Evolutionary conservation across 1,140 invertebrate species (phyloP).

Genomic region (Plectus sambesii): DNA sequence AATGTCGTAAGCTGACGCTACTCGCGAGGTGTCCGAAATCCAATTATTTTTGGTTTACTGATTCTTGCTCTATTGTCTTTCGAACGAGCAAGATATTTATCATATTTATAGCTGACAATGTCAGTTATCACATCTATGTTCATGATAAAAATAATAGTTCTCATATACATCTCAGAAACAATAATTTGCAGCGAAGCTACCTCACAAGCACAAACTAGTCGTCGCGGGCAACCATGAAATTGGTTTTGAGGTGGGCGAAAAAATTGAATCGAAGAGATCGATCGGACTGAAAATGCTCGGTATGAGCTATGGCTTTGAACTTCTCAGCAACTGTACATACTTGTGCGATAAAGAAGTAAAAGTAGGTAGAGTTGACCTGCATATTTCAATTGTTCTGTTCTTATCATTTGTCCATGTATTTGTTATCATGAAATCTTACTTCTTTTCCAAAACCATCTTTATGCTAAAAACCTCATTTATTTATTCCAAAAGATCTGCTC

Average conservation of each 20-base stretch:
- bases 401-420: no score
- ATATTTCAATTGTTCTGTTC: conserved; percentile 2
- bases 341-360: conserved; percentile 37
- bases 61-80: no score
- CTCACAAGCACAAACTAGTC: conserved; percentile 70
- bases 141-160: no score
- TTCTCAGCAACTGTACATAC: conserved; percentile 42
- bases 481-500: background rate
- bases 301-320: conserved; percentile 41
- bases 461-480: background rate
- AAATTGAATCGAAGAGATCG: conserved; percentile 9
- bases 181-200: conserved; percentile 54
- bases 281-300: conserved; percentile 36
- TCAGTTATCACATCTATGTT: conserved; percentile 4
- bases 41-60: no score
- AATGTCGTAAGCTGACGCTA: no score
- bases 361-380: conserved; percentile 7
- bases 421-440: no score
- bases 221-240: conserved; percentile 80
- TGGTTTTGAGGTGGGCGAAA: conserved; percentile 58
- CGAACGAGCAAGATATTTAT: background rate
- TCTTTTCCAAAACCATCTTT: conserved; percentile 22
- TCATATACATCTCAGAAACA: no score
- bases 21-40: no score
- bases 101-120: conserved; percentile 59